Conservation (phyloP, 2,113 vertebrate genomes). For the Scophthalmus maximus region DNA sequence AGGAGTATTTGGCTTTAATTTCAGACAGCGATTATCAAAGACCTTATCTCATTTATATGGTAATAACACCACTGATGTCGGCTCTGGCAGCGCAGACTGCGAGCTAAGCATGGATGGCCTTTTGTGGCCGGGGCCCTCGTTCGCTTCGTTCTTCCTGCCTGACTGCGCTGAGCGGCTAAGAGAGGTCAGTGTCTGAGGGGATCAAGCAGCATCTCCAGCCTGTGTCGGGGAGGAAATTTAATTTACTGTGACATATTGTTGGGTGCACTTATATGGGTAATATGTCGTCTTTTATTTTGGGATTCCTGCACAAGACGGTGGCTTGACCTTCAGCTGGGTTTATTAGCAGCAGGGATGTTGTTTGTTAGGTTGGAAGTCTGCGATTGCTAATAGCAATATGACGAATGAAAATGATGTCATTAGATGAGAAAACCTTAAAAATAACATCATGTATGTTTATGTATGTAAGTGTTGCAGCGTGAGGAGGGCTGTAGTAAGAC, state of each 20-base stretch:
- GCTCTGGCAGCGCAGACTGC: constrained; percentile 54
- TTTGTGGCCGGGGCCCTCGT: constrained; percentile 51
- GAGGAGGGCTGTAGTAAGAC: too few relatives aligned
- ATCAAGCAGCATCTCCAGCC: constrained; percentile 35
- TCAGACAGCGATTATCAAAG: constrained; percentile 77
- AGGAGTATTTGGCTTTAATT: constrained; percentile 74
- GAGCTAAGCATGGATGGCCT: constrained; percentile 60
- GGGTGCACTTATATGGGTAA: constrained; percentile 51
- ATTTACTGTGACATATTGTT: constrained; percentile 59
- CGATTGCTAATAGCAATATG: not conserved
- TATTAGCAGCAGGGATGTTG: constrained; percentile 44
- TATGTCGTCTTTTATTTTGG: constrained; percentile 55
- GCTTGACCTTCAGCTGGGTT: constrained; percentile 56
- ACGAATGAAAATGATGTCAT: not conserved
- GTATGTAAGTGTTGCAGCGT: too few relatives aligned
- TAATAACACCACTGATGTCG: constrained; percentile 77
- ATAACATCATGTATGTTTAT: too few relatives aligned
- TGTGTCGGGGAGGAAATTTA: constrained; percentile 24
- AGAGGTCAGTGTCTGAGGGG: constrained; percentile 59
- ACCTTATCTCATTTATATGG: constrained; percentile 85
- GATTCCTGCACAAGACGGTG: constrained; percentile 18
- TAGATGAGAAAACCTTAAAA: too few relatives aligned
- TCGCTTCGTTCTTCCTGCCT: constrained; percentile 52
- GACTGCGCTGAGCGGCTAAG: constrained; percentile 52
- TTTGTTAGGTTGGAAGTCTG: constrained; percentile 8